Base-by-base conservation (phyloP, 2,888 invertebrate genomes). In the Rhagium mordax region DNA sequence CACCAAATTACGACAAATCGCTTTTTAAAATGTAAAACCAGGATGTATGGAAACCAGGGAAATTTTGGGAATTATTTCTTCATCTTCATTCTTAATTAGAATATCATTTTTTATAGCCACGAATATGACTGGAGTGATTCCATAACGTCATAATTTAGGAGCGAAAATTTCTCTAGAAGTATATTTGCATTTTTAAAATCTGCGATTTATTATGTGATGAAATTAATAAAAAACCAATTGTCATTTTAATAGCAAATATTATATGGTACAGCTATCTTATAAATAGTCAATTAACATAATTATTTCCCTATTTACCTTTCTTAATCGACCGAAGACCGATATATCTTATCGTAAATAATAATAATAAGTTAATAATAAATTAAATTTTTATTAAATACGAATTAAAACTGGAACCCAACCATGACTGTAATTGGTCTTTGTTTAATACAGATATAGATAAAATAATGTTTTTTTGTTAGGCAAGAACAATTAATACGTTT, bases 361-460 rank as follows among this genome's bases (percentile, higher is more conserved):
- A n/a, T n/a, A n/a, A n/a, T n/a, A n/a, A n/a, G n/a, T n/a, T 47
- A 21, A 24, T 61, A 20, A 21, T 61, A 47, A 47, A 48, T 61
- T 47, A 16, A 15, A 8, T 69, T 60, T 13, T 21, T 13, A 41
- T 57, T 24, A 65, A n/a, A 8, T 48, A 62, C 64, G 7, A 66
- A 53, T 65, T 48, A 74, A 53, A 16, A 62, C 16, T 29, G 15
- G 27, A 62, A 67, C 29, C 70, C 61, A 66, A 70, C 66, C 75
- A 62, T 75, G 72, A 75, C 70, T 57, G 29, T 68, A 72, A 71
- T 72, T 64, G 68, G 49, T 71, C 75, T 77, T 75, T 76, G 75
- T 65, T 21, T 71, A 70, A 53, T 64, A 53, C 51, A 67, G 27
- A 74, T 41, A 21, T 18, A 71, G 29, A 72, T 66, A 47, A 59